Base-by-base conservation (phyloP, 2,113 vertebrate genomes). In the Phalacrocorax aristotelis region DNA sequence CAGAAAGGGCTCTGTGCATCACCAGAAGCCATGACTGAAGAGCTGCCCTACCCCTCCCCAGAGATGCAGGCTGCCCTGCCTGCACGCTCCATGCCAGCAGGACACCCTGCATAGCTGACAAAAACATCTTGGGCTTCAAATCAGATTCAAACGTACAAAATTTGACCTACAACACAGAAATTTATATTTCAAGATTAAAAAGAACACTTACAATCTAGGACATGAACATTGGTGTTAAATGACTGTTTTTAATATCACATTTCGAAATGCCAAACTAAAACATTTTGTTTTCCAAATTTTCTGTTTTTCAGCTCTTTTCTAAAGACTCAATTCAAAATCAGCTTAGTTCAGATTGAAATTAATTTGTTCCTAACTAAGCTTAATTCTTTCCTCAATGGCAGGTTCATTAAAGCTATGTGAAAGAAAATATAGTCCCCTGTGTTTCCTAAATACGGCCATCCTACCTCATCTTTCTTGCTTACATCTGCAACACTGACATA, bases 21-120 rank as follows among this genome's bases (percentile, higher is more conserved):
- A n/a, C 4, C 22, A 71, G 66, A 71, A 85, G 20, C 38, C 19
- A 40, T 20, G 34, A 49, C 23, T 32, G 10, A 20, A 58, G 20
- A 79, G 32, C 38, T 79, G 52, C 21, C 27, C 30, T 38, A 30
- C 11, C 18, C 34, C 34, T 70, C 55, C 48, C 55, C 32, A 36
- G 25, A 54, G 32, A 22, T 7, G 14, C 25, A 62, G n/a, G 29
- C 32, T 87, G n/a, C 23, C 21, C 46, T 77, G 68, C 29, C 52
- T 3, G 2, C 51, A 42, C 0, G 0, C 13, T 70, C 23, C n/a
- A 54, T 9, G 30, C 10, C 23, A 42, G 26, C 15, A 21, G 20
- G 57, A 11, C 44, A 48, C 19, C 12, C 25, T 54, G 46, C 36
- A 30, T 22, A 58, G 15, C 8, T 16, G 16, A 20, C 30, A 61